Evolutionary conservation across 1,140 invertebrate genomes (phyloP), one percentile per base, ranked within the genome.

Genomic region (Microplitis demolitor): DNA sequence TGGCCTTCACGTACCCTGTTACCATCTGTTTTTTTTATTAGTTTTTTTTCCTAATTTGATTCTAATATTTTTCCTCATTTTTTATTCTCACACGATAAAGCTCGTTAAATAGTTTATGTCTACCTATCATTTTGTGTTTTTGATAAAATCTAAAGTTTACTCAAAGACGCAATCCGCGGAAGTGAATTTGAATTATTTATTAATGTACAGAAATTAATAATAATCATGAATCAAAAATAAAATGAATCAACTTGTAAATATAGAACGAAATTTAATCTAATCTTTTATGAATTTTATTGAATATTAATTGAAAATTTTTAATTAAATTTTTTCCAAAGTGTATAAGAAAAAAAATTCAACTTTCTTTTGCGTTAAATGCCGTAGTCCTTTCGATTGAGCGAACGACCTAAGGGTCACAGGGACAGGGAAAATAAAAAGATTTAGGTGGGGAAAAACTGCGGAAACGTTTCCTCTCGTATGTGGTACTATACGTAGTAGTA

Each of bases 391-490:
- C 11, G 45, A 33, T 6, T 62, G 14, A 11, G 14, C 24, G 61
- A 60, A n/a, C 13, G 6, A 11, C 50, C 54, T 24, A 37, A 39
- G 60, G 45, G 61, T 62, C 50, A 45, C 31, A 60, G 63, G 9
- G 37, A 8, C 2, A 24, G 39, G 45, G 39, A 45, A 45, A 45
- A 61, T 60, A 51, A 13, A 60, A 35, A 64, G 31, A 14, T 50
- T 37, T 16, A 71, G 51, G 51, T 64, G 39, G 62, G 16, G 62
- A 50, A 64, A 24, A 45, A 35, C 62, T 50, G 50, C 13, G 69
- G 69, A 71, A 66, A 71, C 33, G 62, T 64, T 71, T 64, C 62
- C 62, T 64, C 39, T 50, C 14, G 4, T 54, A 14, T 66, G 14
- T 66, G 39, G 39, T 11, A 51, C 35, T 14, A 14, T 54, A 14